phyloP scores from a whole-genome alignment of 1,140 invertebrate genomes.

The Caerostris extrusa region DNA sequence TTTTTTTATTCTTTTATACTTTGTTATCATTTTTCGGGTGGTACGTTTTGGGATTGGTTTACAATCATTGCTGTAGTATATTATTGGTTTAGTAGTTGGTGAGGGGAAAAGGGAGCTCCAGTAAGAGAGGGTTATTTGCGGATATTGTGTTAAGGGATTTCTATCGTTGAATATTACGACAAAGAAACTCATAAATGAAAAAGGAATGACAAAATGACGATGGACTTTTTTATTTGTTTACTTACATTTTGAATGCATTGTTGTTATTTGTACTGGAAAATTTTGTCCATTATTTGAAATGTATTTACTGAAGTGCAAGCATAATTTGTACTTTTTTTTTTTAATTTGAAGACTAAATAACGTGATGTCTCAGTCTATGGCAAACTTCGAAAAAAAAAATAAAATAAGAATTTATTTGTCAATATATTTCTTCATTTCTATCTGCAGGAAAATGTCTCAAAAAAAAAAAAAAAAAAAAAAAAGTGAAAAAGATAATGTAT shows the following conservation, averaged over 20 bases:
- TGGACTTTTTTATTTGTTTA: background rate
- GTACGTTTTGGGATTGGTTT: conserved; percentile 34
- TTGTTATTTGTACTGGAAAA: background rate
- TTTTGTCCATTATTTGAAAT: background rate
- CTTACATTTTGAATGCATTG: background rate
- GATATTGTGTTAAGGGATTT: conserved; percentile 16
- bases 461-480: too few species aligned
- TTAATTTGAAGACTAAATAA: too few species aligned
- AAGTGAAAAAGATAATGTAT: too few species aligned
- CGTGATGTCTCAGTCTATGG: too few species aligned
- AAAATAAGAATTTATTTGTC: too few species aligned
- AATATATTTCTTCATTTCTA: too few species aligned
- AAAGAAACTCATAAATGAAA: conserved; percentile 1
- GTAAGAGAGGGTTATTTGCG: background rate
- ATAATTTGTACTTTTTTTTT: too few species aligned
- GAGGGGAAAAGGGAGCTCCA: background rate
- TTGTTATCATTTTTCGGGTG: background rate
- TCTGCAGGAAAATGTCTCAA: too few species aligned
- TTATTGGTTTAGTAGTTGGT: conserved; percentile 19
- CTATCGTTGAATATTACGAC: background rate
- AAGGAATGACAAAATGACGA: background rate
- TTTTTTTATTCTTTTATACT: background rate
- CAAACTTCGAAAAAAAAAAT: too few species aligned
- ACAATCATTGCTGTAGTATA: conserved; percentile 42
- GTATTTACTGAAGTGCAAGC: background rate